Evolutionary conservation across 2,888 invertebrate genomes (phyloP).

Genomic region (Lasioglossum marginatum): DNA sequence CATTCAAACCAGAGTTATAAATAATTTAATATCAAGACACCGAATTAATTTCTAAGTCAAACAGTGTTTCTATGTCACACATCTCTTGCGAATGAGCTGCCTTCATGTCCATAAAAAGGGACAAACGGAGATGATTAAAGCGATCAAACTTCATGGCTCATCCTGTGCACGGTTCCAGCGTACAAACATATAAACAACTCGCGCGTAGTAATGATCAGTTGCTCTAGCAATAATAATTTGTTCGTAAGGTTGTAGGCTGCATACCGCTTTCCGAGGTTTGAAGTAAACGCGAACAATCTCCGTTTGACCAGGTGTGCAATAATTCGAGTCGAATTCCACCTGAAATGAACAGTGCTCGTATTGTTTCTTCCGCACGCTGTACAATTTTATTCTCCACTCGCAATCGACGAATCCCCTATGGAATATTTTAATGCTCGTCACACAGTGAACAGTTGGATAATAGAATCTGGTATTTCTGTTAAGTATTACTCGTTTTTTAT

Average conservation of each 20-base stretch:
- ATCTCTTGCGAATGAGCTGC: no score
- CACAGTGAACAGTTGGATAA: not conserved
- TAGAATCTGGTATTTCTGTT: not conserved
- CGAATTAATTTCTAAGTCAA: no score
- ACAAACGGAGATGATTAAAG: no score
- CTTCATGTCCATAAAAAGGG: no score
- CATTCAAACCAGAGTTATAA: no score
- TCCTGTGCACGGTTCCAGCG: no score
- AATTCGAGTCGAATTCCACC: conserved; percentile 79
- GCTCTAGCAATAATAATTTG: not conserved
- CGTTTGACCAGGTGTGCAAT: conserved; percentile 85
- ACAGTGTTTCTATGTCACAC: no score
- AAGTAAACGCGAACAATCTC: conserved; percentile 86
- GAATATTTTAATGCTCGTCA: conserved; percentile 24
- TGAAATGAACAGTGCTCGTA: conserved; percentile 66
- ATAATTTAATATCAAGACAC: no score
- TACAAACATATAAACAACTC: no score
- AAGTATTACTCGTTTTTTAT: conserved; percentile 86
- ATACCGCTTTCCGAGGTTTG: conserved; percentile 85
- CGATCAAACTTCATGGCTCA: no score
- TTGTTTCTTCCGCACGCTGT: conserved; percentile 52
- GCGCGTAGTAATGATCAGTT: no score
- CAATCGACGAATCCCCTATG: conserved; percentile 86
- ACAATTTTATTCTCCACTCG: conserved; percentile 85
- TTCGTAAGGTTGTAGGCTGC: not conserved